Base-by-base conservation (phyloP, 2,888 invertebrate species). In the Eledone cirrhosa region DNA sequence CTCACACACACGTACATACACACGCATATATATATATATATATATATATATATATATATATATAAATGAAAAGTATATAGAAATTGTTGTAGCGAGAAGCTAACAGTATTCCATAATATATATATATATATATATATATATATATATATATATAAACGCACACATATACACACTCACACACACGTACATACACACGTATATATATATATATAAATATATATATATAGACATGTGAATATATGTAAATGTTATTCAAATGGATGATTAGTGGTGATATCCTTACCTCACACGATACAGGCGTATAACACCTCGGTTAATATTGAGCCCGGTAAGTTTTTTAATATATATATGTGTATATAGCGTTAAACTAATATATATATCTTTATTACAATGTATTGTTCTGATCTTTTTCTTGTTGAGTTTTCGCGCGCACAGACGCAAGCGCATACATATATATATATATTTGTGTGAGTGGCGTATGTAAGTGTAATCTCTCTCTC, bases 61-160 rank as follows among this genome's bases (percentile, higher is more conserved):
- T n/a, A n/a, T n/a, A n/a, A n/a, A n/a, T n/a, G n/a, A n/a, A n/a
- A n/a, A n/a, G n/a, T n/a, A n/a, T n/a, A n/a, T n/a, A n/a, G n/a
- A n/a, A n/a, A n/a, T n/a, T n/a, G n/a, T n/a, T n/a, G n/a, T n/a
- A n/a, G n/a, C n/a, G n/a, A n/a, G n/a, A n/a, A n/a, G n/a, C n/a
- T n/a, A n/a, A n/a, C n/a, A n/a, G 22, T 53, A 53, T 16, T 53
- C 13, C 19, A 53, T 53, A 53, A 16, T 16, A 16, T 16, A 16
- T 16, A 16, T 16, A 53, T 53, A 53, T 53, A 53, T 53, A 53
- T 53, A 16, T 53, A 53, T 53, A 53, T 53, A 53, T 53, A 53
- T 53, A 53, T 53, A 53, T 53, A 53, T 53, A 53, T 53, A 53
- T 53, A 53, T 53, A 53, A n/a, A n/a, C n/a, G n/a, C n/a, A n/a